These are phyloP conservation scores for Atta colombica DNA, from an alignment of 1,140 invertebrate species.

Conservation along the genomic window DNA sequence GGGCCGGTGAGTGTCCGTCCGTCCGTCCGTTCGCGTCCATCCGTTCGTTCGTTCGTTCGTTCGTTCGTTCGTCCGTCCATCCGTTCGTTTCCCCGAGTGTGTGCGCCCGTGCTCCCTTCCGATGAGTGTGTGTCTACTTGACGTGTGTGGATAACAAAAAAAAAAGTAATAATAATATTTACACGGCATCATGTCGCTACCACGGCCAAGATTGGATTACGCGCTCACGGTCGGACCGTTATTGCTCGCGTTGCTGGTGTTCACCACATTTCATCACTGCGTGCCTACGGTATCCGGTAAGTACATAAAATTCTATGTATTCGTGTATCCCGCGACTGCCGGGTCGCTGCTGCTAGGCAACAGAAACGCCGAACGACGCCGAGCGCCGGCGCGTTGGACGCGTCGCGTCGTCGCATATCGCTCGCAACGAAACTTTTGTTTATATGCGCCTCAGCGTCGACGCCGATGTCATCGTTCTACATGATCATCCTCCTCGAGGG, in stretches of 20 bases:
- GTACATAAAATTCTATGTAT: conserved; percentile 40
- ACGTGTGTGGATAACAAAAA: conserved; percentile 77
- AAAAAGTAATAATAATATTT: conserved; percentile 37
- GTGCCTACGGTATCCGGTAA: conserved; percentile 79
- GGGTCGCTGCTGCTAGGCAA: conserved; percentile 79
- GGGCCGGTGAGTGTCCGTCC: conserved; percentile 62
- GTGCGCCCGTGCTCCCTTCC: conserved; percentile 74
- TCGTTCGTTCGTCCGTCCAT: background rate
- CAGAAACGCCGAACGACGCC: conserved; percentile 79
- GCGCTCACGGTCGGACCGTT: conserved; percentile 67
- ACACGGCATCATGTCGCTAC: conserved; percentile 81
- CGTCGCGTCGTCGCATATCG: background rate
- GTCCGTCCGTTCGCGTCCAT: conserved; percentile 41
- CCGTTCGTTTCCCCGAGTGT: conserved; percentile 70
- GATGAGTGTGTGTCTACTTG: conserved; percentile 82
- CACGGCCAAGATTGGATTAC: conserved; percentile 84
- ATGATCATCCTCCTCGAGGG: background rate
- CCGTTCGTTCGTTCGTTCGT: background rate
- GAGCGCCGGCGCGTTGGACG: conserved; percentile 80
- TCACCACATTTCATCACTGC: conserved; percentile 37
- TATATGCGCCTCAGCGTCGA: background rate
- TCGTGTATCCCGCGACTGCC: background rate
- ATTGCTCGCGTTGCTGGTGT: conserved; percentile 70
- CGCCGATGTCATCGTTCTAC: background rate
- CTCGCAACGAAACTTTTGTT: background rate